Evolutionary conservation across 2,113 vertebrate species (phyloP).

Genomic region (Oxygymnocypris stewartii): DNA sequence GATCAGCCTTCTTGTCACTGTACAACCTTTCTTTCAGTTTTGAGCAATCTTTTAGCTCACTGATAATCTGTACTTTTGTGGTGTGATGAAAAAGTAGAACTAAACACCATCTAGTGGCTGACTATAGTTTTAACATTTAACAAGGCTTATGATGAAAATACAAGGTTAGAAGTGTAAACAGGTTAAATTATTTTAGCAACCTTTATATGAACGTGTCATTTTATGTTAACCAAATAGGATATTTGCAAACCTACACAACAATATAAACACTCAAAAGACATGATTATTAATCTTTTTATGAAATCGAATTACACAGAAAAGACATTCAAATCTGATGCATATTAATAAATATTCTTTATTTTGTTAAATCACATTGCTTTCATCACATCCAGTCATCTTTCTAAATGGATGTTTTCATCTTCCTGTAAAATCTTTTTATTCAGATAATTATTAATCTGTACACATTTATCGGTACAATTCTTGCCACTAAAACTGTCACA

Average conservation of each 20-base stretch:
- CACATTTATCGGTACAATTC: conserved; percentile 94
- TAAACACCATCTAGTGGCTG: conserved; percentile 60
- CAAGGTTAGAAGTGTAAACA: background rate
- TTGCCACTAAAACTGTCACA: conserved; percentile 90
- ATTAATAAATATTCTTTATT: conserved; percentile 99
- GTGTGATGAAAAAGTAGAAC: background rate
- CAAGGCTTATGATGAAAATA: background rate
- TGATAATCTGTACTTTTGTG: background rate
- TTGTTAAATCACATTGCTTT: conserved; percentile 92
- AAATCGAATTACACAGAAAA: background rate
- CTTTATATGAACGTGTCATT: background rate
- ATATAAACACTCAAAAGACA: background rate
- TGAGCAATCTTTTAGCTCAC: background rate
- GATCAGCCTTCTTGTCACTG: background rate
- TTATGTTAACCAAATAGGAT: background rate
- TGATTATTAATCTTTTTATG: too few relatives aligned
- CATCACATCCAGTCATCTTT: conserved; percentile 90
- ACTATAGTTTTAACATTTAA: background rate
- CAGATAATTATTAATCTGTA: conserved; percentile 90
- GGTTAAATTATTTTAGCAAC: background rate
- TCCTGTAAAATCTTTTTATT: conserved; percentile 91
- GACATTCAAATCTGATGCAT: conserved; percentile 76
- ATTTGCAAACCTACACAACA: background rate
- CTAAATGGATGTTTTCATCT: conserved; percentile 86
- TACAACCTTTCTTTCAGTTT: background rate